Percentiles rank a stretch among this genome's conserved stretches.
These are phyloP conservation scores for Petrocephalus schoutedeni DNA, from an alignment of 2,797 vertebrate genomes.

Conservation along the genomic window DNA sequence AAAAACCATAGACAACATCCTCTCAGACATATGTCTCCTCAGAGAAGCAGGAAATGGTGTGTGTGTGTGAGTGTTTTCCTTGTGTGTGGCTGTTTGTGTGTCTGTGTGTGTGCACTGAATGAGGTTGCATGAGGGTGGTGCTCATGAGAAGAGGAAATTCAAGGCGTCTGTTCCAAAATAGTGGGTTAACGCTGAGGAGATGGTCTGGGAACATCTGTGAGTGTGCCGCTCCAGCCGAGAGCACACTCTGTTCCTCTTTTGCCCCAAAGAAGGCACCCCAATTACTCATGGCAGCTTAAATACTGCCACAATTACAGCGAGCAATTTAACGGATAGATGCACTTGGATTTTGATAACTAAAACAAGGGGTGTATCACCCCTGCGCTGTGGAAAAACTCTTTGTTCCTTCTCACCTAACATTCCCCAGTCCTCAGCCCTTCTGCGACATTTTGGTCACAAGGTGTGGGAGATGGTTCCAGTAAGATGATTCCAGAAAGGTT, in stretches of 20 bases:
- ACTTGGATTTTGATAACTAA: neutral
- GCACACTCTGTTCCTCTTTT: conserved; percentile 61
- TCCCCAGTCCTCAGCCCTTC: neutral
- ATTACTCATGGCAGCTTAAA: neutral
- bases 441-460: neutral
- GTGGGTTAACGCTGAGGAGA: conserved; percentile 34
- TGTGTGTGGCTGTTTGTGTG: neutral
- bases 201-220: conserved; percentile 42
- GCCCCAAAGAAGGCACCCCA: neutral
- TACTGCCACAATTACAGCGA: neutral
- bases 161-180: conserved; percentile 29
- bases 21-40: neutral
- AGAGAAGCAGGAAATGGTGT: neutral
- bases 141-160: neutral
- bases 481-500: neutral
- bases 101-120: neutral
- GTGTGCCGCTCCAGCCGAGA: conserved; percentile 48
- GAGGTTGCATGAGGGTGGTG: neutral
- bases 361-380: neutral
- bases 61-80: neutral
- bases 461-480: neutral
- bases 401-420: neutral
- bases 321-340: neutral
- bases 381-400: neutral
- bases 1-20: neutral